Percentiles rank a stretch among this genome's conserved stretches.
phyloP scores from a whole-genome alignment of 1,140 invertebrate species.

The Geopemphigus sp. region DNA sequence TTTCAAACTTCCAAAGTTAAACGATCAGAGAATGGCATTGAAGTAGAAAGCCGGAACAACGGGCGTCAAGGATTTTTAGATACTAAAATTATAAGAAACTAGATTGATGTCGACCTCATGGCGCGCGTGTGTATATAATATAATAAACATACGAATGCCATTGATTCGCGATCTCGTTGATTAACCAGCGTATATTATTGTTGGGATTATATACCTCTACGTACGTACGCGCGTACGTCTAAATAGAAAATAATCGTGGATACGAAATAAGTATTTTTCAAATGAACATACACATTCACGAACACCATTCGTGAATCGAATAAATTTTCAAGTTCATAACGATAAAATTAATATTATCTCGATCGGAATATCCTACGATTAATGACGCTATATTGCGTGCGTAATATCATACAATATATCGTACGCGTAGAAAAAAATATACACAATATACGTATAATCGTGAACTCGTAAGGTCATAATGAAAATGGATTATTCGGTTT shows the following conservation, averaged over 20 bases:
- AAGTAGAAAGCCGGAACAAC: conserved; percentile 41
- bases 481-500: conserved; percentile 4
- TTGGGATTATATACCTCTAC: not conserved
- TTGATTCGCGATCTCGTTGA: not conserved
- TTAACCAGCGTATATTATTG: not conserved
- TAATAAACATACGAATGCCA: conserved; percentile 28
- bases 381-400: not conserved
- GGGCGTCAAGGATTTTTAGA: conserved; percentile 18
- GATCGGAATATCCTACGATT: not conserved
- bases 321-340: not conserved
- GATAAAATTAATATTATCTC: not conserved
- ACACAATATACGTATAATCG: too few species aligned
- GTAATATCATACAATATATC: too few species aligned
- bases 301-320: not conserved
- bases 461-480: conserved; percentile 3
- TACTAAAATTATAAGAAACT: conserved; percentile 32
- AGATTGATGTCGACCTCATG: conserved; percentile 38
- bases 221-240: not conserved
- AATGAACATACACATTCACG: not conserved
- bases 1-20: not conserved
- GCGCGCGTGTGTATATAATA: not conserved
- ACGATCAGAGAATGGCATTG: not conserved
- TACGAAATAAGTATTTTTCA: not conserved
- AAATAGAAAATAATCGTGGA: not conserved
- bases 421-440: not conserved